These are phyloP conservation scores for Pseudomyrmex gracilis DNA, from an alignment of 1,140 invertebrate species.

Conservation along the genomic window DNA sequence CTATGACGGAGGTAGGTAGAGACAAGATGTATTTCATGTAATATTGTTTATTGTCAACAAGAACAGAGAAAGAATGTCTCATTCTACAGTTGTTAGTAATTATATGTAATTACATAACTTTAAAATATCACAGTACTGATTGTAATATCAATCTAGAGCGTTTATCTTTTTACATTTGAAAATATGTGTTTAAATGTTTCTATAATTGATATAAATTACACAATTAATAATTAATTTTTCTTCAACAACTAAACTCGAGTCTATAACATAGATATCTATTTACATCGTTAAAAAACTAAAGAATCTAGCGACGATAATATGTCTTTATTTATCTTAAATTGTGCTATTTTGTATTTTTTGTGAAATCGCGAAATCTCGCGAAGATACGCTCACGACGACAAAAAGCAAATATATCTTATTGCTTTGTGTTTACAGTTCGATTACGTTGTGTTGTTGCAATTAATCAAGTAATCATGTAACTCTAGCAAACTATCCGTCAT, in stretches of 20 bases:
- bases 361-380: too few relatives aligned
- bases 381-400: background rate
- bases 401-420: background rate
- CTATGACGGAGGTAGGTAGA: conserved; percentile 31
- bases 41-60: conserved; percentile 8
- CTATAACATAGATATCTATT: background rate
- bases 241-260: background rate
- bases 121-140: conserved; percentile 27
- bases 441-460: conserved; percentile 2
- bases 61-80: background rate
- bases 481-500: conserved; percentile 74
- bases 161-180: background rate
- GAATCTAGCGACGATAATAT: background rate
- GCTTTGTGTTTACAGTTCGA: background rate
- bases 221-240: background rate
- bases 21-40: conserved; percentile 3
- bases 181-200: background rate
- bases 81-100: background rate
- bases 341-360: background rate
- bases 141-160: conserved; percentile 21
- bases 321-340: background rate
- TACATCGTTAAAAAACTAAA: conserved; percentile 1
- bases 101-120: background rate
- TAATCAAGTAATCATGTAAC: conserved; percentile 64
- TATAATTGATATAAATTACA: background rate